Conservation (phyloP, 2,113 vertebrate genomes). For the Syngnathus typhle region DNA sequence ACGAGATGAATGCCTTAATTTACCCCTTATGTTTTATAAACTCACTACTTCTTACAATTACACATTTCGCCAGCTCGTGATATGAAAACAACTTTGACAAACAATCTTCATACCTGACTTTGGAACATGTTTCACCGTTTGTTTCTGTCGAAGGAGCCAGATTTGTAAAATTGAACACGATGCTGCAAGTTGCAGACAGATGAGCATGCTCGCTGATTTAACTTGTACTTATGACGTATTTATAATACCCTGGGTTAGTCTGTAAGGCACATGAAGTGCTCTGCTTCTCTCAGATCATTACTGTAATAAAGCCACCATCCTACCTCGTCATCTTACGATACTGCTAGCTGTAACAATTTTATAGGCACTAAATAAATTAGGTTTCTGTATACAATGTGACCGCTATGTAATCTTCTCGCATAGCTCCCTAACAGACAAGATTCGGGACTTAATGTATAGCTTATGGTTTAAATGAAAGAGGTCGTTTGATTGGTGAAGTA, state of each 20-base stretch:
- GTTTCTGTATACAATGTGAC: background rate
- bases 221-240: fast-evolving
- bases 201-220: slow-evolving; percentile 32
- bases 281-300: fast-evolving
- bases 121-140: background rate
- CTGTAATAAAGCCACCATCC: fast-evolving
- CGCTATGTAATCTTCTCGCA: fast-evolving
- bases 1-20: no score
- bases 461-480: background rate
- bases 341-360: background rate
- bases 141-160: background rate
- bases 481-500: slow-evolving; percentile 49
- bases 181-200: slow-evolving; percentile 3
- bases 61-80: background rate
- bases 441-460: background rate
- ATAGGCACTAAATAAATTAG: background rate
- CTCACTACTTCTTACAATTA: no score
- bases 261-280: slow-evolving; percentile 10
- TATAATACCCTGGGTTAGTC: background rate
- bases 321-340: background rate
- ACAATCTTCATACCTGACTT: background rate
- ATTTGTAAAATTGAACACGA: background rate
- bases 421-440: slow-evolving; percentile 4
- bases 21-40: no score
- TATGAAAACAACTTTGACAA: background rate